Evolutionary conservation across 2,797 vertebrate species (phyloP), one percentile per base, ranked within the genome.

Genomic region (Neosilurus mollespiculum): DNA sequence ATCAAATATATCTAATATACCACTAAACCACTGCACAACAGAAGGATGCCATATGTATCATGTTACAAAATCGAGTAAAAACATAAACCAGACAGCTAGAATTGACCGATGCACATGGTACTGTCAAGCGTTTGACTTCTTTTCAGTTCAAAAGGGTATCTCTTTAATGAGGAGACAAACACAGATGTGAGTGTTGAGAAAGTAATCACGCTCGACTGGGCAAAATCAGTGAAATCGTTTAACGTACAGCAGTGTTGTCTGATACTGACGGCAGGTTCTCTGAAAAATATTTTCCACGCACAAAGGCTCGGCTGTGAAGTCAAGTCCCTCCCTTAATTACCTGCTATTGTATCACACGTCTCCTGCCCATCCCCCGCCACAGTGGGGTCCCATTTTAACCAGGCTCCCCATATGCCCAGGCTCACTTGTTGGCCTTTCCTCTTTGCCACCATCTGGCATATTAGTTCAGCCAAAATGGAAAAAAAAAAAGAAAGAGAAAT

Each of bases 391-490:
- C 90, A 96, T 97, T 97, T 99, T 99, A 98, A 98, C 97, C 96
- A 98, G 97, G 96, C 96, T 97, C 95, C 95, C 97, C 97, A 98
- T 99, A 98, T 98, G 97, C 96, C 96, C 94, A 94, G 94, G 95
- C 94, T 97, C 95, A 95, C 96, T 96, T 96, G 95, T 95, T 97
- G 95, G 94, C 96, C 96, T 95, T 94, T 96, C 94, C 94, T 94
- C 95, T 96, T 92, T 93, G 90, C 93, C 92, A 94, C 97, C 97
- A 99, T 99, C 97, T 99, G 98, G 96, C 95, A 95, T 96, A 93
- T 95, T 96, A 96, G 95, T 94, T 95, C 92, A 95, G 94, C 93
- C 92, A 94, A 94, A 94, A 89, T 89, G 88, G 73, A 86, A 88
- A 84, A 87, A 85, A 93, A 86, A 8, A 43, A 6, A 2, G 37